Percentiles rank a stretch among this genome's conserved stretches.
Conservation (phyloP, 2,113 vertebrate species). For the Saccopteryx leptura region DNA sequence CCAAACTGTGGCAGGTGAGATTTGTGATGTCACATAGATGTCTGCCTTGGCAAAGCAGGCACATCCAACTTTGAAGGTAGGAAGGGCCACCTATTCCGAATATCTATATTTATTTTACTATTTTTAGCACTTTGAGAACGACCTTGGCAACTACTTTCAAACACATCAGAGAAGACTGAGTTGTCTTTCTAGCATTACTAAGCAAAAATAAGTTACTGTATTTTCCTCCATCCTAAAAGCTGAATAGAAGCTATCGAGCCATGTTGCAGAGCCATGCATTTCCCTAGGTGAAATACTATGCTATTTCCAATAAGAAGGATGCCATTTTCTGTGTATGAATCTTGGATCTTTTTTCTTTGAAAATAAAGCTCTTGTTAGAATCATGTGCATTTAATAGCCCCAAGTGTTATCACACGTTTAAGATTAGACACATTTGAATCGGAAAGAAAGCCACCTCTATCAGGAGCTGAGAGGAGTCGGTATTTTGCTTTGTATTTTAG, state of each 20-base stretch:
- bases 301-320: neutral
- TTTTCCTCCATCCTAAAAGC: neutral
- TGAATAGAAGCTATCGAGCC: neutral
- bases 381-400: neutral
- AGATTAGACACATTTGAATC: neutral
- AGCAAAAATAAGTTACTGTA: neutral
- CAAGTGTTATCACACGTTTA: neutral
- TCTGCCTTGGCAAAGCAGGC: neutral
- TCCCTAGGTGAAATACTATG: neutral
- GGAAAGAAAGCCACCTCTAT: neutral
- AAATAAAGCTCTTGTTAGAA: neutral
- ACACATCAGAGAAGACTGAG: neutral
- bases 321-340: neutral
- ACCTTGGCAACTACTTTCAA: constrained; percentile 47
- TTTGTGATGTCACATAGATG: neutral
- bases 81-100: neutral
- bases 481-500: neutral
- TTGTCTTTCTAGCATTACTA: neutral
- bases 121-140: constrained; percentile 19
- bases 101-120: neutral
- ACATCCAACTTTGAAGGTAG: neutral
- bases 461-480: neutral
- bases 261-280: neutral
- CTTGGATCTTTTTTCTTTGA: constrained; percentile 16
- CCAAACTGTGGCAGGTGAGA: neutral